These are phyloP conservation scores for Ctenicera cuprea DNA, from an alignment of 2,888 invertebrate species.

Conservation along the genomic window DNA sequence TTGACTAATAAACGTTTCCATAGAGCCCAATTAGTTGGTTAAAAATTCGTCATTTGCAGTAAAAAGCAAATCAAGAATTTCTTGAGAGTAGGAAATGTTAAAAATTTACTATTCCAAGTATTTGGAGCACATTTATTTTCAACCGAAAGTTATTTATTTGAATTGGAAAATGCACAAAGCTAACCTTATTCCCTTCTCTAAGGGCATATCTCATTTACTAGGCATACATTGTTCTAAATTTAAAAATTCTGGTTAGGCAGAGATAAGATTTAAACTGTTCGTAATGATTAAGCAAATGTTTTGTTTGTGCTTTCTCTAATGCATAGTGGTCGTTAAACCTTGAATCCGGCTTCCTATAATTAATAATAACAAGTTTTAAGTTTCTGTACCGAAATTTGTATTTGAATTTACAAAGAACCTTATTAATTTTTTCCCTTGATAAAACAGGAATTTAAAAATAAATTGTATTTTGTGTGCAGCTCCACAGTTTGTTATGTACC, in stretches of 20 bases:
- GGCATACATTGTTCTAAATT: constrained; percentile 25
- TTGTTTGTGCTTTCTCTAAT: constrained; percentile 4
- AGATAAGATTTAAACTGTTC: neutral
- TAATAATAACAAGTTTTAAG: neutral
- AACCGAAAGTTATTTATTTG: constrained; percentile 16
- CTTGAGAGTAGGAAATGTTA: too few species aligned
- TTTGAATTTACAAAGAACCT: neutral
- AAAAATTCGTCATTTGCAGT: too few species aligned
- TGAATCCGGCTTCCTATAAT: neutral
- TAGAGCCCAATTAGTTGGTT: too few species aligned
- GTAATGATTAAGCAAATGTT: neutral
- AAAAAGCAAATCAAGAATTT: too few species aligned
- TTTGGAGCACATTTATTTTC: neutral
- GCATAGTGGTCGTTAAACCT: neutral
- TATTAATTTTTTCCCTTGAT: neutral
- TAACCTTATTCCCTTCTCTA: constrained; percentile 14
- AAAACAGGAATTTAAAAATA: constrained; percentile 27
- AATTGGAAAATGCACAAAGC: constrained; percentile 28
- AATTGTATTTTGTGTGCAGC: constrained; percentile 22
- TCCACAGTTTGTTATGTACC: constrained; percentile 26
- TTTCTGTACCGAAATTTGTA: neutral
- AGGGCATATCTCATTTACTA: constrained; percentile 29
- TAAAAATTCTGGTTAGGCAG: neutral
- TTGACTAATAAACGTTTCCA: too few species aligned
- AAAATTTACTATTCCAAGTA: too few species aligned